Evolutionary conservation across 2,888 invertebrate species (phyloP).

Genomic region (Meghimatium bilineatum): DNA sequence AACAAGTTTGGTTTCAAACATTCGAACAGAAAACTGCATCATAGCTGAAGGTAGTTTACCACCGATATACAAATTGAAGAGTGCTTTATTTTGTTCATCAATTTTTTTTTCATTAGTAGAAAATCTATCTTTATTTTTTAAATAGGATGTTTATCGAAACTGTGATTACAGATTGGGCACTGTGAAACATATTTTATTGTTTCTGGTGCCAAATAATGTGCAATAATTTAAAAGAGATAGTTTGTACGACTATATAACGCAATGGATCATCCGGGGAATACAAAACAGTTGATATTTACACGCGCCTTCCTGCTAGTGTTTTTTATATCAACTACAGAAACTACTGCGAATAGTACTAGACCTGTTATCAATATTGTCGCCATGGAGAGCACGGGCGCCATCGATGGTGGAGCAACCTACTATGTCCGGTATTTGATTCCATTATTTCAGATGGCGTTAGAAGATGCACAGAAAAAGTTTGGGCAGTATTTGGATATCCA

Average conservation of each 20-base stretch:
- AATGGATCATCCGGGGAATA: not conserved
- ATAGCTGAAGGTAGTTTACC: no score
- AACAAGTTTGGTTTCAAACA: not conserved
- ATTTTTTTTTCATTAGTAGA: no score
- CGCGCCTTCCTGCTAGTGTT: not conserved
- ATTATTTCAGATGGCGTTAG: slow-evolving; percentile 29
- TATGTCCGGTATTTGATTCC: slow-evolving; percentile 31
- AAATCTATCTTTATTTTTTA: no score
- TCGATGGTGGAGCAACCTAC: slow-evolving; percentile 28
- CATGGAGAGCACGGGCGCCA: slow-evolving; percentile 32
- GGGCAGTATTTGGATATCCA: slow-evolving; percentile 31
- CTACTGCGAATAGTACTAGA: not conserved
- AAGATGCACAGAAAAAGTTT: slow-evolving; percentile 29
- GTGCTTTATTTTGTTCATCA: no score
- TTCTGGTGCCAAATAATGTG: no score
- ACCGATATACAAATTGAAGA: no score
- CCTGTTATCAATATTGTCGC: slow-evolving; percentile 23
- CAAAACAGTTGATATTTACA: not conserved
- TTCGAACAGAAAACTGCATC: no score
- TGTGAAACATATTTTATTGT: no score
- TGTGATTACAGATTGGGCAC: no score
- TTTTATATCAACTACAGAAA: not conserved
- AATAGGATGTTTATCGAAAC: no score
- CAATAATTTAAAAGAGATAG: not conserved
- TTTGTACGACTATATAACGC: not conserved